These are phyloP conservation scores for Diarsia rubi DNA, from an alignment of 2,888 invertebrate genomes.

Conservation along the genomic window DNA sequence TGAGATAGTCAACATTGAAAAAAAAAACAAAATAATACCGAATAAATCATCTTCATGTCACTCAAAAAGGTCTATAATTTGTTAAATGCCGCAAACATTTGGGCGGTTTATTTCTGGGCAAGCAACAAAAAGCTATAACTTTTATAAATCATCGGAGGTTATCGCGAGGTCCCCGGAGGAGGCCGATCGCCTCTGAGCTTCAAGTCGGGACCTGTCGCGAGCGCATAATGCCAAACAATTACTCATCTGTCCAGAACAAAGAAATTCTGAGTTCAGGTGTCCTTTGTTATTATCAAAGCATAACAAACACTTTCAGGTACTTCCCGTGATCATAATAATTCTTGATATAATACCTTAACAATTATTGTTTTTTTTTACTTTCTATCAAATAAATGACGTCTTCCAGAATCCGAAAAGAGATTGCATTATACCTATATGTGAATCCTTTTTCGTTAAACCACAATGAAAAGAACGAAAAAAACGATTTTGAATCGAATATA, in stretches of 20 bases:
- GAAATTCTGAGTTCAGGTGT: constrained; percentile 59
- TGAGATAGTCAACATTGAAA: no score
- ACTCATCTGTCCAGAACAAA: constrained; percentile 68
- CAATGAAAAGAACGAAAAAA: constrained; percentile 6
- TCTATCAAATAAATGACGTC: neutral
- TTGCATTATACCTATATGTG: neutral
- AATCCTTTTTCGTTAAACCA: constrained; percentile 1
- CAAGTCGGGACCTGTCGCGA: constrained; percentile 86
- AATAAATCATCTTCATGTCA: constrained; percentile 18
- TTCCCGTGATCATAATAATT: constrained; percentile 19
- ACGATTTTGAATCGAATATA: constrained; percentile 8
- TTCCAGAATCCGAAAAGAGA: neutral
- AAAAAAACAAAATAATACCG: neutral
- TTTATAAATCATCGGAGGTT: constrained; percentile 76
- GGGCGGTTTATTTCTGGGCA: constrained; percentile 49
- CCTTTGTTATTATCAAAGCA: constrained; percentile 51
- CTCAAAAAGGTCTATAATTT: constrained; percentile 28
- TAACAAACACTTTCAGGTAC: constrained; percentile 23
- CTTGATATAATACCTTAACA: neutral
- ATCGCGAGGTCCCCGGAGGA: constrained; percentile 78
- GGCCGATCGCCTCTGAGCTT: constrained; percentile 78
- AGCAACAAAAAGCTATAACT: constrained; percentile 62
- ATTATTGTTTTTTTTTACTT: neutral
- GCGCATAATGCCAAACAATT: constrained; percentile 73
- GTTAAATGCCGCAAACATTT: constrained; percentile 28